These are phyloP conservation scores for Ascidia mentula DNA, from an alignment of 23 tunicate genomes.

Conservation along the genomic window DNA sequence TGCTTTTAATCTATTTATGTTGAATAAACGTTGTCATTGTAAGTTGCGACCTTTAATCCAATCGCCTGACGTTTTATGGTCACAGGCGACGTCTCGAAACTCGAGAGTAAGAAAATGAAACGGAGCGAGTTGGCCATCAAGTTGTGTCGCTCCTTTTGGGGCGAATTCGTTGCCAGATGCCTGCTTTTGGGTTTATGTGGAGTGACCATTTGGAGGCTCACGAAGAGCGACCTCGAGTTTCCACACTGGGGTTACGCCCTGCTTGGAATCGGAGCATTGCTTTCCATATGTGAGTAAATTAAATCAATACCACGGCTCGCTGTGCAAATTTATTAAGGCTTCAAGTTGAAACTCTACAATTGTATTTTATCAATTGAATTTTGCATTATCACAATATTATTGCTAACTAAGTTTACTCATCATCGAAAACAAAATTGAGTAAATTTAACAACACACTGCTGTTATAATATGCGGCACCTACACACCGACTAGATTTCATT, in stretches of 20 bases:
- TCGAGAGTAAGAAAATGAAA: conserved; percentile 7
- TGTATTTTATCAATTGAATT: no score
- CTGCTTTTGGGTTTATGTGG: conserved; percentile 9
- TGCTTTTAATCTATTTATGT: not conserved
- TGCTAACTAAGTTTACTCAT: no score
- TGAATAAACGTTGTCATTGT: no score
- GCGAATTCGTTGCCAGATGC: conserved; percentile 8
- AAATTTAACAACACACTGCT: no score
- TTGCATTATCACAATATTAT: no score
- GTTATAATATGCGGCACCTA: no score
- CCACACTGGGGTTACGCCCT: conserved; percentile 24
- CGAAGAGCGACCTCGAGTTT: conserved; percentile 5
- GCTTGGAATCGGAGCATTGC: conserved; percentile 10
- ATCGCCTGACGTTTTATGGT: not conserved
- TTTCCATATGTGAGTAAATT: conserved; percentile 14
- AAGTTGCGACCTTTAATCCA: no score
- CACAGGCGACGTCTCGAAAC: not conserved
- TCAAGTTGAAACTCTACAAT: no score
- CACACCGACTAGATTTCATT: no score
- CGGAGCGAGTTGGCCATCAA: not conserved
- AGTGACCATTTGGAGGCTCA: conserved; percentile 11
- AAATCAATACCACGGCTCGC: no score
- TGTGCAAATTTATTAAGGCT: no score
- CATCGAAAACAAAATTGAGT: no score
- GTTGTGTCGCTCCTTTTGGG: not conserved